Evolutionary conservation across 2,797 vertebrate species (phyloP), one percentile per base, ranked within the genome.

Genomic region (Macropodus opercularis): DNA sequence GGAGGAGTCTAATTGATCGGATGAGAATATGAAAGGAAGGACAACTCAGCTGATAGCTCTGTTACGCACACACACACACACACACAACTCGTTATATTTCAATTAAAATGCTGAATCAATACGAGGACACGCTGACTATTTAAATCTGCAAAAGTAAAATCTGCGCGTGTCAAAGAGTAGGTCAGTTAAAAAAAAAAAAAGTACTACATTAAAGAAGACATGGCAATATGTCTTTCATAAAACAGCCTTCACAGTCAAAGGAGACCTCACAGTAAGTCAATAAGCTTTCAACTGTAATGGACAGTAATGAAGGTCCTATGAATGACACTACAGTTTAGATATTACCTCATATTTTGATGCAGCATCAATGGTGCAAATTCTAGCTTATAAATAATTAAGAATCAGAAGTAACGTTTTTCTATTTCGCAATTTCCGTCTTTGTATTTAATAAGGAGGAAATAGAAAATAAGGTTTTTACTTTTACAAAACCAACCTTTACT

Each of bases 371-470:
- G 51, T 66, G 70, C 47, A 72, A 61, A 51, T 69, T 84, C 10
- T 84, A 82, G 70, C 75, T 80, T 83, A 84, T 80, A 77, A 64
- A 66, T 55, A 39, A 66, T 54, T 47, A 10, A 34, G 74, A 73
- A 56, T 75, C 51, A 14, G 60, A 55, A 63, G 40, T 46, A 14
- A 27, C 17, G n/a, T 53, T 49, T 62, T 50, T 54, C 35, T 38
- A 32, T 59, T 74, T 61, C 53, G 68, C 19, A 66, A 65, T 59
- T 73, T 73, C 36, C 44, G 53, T 52, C 43, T 66, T 55, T 17
- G 43, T 48, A 75, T 63, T 83, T 63, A 53, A 66, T 69, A 79
- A 77, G 81, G 54, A 72, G 67, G 71, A 22, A 36, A 72, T 39
- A 73, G 64, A 77, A 80, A 69, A 74, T 60, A 63, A 74, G 17